Conservation (phyloP, 2,797 vertebrate species). For the Myotis daubentonii region DNA sequence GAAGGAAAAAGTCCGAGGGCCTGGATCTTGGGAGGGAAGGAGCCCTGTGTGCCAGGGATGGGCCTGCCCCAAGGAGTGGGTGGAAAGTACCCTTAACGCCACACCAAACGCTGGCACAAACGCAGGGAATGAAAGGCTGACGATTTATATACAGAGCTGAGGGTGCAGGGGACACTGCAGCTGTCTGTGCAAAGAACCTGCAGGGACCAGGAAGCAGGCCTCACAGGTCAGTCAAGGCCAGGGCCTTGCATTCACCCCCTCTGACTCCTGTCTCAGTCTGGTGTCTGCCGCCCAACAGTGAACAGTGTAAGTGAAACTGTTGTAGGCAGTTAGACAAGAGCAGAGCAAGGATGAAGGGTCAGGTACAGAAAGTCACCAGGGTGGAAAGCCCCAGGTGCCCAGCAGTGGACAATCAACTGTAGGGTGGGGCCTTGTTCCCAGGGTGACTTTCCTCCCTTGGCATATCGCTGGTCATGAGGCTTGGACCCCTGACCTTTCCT, state of each 20-base stretch:
- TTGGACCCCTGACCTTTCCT: no score
- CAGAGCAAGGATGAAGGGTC: no score
- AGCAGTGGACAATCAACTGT: no score
- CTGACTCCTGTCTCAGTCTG: neutral
- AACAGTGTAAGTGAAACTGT: neutral
- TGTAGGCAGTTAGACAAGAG: no score
- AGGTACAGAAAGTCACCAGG: no score
- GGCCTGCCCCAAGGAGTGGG: neutral
- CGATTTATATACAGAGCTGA: neutral
- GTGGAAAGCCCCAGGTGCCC: no score
- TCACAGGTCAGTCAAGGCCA: neutral
- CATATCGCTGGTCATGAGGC: no score
- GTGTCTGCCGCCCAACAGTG: neutral
- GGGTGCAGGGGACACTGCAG: neutral
- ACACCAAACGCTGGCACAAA: neutral
- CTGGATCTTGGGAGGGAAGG: neutral
- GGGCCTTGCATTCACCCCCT: neutral
- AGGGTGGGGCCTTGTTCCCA: no score
- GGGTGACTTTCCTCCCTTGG: no score
- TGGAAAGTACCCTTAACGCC: neutral
- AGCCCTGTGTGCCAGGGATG: neutral
- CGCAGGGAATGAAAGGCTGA: neutral
- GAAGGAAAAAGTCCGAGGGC: neutral
- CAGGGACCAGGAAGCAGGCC: neutral
- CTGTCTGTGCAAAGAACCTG: neutral